Conservation (phyloP, 2,113 vertebrate species). For the Rattus rattus region DNA sequence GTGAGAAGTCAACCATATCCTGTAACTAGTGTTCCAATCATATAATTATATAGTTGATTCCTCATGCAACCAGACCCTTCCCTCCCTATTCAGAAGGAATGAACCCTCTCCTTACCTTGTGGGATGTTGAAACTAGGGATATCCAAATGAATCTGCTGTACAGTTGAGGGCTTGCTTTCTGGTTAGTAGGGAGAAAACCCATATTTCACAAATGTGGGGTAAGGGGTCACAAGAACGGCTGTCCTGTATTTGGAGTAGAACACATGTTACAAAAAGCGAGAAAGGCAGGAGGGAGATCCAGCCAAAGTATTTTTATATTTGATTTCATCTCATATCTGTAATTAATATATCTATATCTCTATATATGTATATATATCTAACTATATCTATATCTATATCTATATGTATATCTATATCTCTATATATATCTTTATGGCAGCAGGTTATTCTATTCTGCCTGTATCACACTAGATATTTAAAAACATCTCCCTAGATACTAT, state of each 20-base stretch:
- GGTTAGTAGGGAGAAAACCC: neutral
- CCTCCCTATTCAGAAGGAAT: neutral
- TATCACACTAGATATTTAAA: conserved; percentile 33
- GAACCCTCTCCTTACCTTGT: neutral
- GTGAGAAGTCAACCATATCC: neutral
- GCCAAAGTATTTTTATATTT: neutral
- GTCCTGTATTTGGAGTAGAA: neutral
- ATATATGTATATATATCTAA: conserved; percentile 30
- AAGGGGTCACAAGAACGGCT: neutral
- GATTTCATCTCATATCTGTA: neutral
- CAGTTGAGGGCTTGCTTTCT: neutral
- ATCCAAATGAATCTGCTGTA: neutral
- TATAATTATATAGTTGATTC: neutral
- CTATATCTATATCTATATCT: conserved; percentile 10
- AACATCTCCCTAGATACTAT: conserved; percentile 38
- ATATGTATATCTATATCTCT: neutral
- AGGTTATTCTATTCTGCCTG: neutral
- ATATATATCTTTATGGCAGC: conserved; percentile 19
- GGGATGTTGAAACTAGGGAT: neutral
- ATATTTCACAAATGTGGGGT: neutral
- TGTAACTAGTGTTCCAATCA: neutral
- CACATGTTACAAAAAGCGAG: neutral
- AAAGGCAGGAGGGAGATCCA: neutral
- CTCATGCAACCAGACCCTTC: neutral
- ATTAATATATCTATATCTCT: neutral